Base-by-base conservation (phyloP, 2,888 invertebrate genomes). In the Aphelenchoides bicaudatus region DNA sequence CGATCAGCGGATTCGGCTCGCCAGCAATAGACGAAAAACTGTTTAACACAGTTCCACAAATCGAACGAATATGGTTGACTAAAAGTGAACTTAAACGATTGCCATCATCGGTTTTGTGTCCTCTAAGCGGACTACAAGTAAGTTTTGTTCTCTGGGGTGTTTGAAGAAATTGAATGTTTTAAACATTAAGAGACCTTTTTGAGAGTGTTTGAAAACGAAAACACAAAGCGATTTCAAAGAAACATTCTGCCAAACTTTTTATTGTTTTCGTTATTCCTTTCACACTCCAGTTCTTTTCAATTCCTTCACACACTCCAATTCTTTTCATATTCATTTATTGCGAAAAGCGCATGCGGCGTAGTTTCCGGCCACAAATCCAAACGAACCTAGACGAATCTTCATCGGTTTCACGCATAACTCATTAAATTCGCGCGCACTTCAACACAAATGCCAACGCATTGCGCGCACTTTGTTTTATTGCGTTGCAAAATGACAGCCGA, bases 121-220 rank as follows among this genome's bases (percentile, higher is more conserved):
- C 29, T n/a, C 47, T 64, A 19, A 30, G 28, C 23, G 46, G 46
- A 38, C 57, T 64, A 46, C 58, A 62, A 47, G 63, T 59, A 28
- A 56, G 29, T 30, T 29, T 21, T 53, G 37, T 13, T 31, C 39
- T 28, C 23, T 34, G 29, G 34, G 30, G 53, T 19, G 48, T 51
- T 46, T 2, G n/a, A 46, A 21, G 58, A 60, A 48, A 43, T 53
- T 31, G 29, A 56, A 52, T 50, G 16, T 51, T 8, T 10, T 8
- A 38, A 23, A 56, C 29, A 3, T 29, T 54, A 8, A 34, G 28
- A 58, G 23, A 21, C 27, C 39, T 59, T 6, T 28, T 57, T 55
- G n/a, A 19, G 25, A 53, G 19, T 19, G 2, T 56, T 16, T 51
- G 27, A 25, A 59, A 56, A 56, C 8, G 21, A 10, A 59, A 31